These are phyloP conservation scores for Acleris holmiana DNA, from an alignment of 2,888 invertebrate genomes.

Conservation along the genomic window DNA sequence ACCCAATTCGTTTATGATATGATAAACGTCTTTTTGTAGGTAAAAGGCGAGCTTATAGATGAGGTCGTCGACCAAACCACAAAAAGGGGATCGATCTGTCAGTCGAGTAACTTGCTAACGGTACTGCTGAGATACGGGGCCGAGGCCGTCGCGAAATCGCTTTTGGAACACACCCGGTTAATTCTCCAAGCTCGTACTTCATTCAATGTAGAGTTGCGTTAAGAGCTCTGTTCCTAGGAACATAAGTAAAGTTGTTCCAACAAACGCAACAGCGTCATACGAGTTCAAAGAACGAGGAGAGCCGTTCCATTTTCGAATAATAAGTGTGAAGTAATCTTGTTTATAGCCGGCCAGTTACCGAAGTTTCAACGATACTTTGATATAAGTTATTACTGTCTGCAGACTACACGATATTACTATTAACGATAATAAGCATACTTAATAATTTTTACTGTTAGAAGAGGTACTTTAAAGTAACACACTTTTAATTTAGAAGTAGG, in stretches of 20 bases:
- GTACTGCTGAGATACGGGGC: slow-evolving; percentile 49
- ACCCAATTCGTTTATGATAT: slow-evolving; percentile 9
- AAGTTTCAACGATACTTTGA: slow-evolving; percentile 2
- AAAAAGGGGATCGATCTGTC: slow-evolving; percentile 57
- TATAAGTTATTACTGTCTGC: neutral
- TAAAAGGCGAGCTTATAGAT: slow-evolving; percentile 22
- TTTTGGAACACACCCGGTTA: slow-evolving; percentile 41
- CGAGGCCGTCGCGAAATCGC: slow-evolving; percentile 52
- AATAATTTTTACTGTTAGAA: too few relatives aligned
- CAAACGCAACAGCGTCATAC: neutral
- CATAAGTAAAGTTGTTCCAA: neutral
- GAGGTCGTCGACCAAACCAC: slow-evolving; percentile 60
- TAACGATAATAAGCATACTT: too few relatives aligned
- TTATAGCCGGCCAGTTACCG: slow-evolving; percentile 20
- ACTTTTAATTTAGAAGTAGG: too few relatives aligned
- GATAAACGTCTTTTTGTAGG: slow-evolving; percentile 15
- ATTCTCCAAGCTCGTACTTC: neutral
- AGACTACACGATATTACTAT: too few relatives aligned
- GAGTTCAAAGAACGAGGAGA: neutral
- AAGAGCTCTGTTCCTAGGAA: neutral
- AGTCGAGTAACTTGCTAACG: slow-evolving; percentile 55
- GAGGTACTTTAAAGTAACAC: too few relatives aligned
- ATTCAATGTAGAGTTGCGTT: neutral
- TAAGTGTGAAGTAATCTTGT: slow-evolving; percentile 29
- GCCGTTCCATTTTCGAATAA: slow-evolving; percentile 28